A percentile compares a stretch with the other conserved stretches of the same genome.
Evolutionary conservation across 2,797 vertebrate genomes (phyloP).

Genomic region (Pampus argenteus): DNA sequence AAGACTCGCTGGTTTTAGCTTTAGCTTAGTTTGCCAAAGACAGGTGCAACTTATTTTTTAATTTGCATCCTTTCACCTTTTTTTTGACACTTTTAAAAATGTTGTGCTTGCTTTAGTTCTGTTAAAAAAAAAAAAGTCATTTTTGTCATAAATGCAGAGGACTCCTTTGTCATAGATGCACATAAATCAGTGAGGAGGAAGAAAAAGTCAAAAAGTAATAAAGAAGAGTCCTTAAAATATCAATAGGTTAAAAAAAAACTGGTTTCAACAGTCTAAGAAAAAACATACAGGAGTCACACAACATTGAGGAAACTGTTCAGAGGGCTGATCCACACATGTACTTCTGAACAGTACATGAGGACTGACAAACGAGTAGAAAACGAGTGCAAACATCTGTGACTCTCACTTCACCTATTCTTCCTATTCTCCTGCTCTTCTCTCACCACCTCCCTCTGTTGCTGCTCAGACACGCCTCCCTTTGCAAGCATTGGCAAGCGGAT

Average conservation of each 20-base stretch:
- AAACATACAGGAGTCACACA: neutral
- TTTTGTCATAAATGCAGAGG: neutral
- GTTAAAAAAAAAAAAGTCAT: neutral
- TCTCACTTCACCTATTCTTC: conserved; percentile 55
- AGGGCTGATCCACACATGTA: conserved; percentile 44
- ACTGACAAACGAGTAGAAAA: conserved; percentile 52
- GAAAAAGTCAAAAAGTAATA: too few relatives aligned
- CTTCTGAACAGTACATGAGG: conserved; percentile 11
- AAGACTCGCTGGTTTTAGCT: neutral
- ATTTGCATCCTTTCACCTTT: neutral
- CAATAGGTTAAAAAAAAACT: neutral
- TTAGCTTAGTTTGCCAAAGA: conserved; percentile 1
- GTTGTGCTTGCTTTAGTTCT: neutral
- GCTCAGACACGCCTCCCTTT: conserved; percentile 52
- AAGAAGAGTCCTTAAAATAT: too few relatives aligned
- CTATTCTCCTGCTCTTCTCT: conserved; percentile 42
- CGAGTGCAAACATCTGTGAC: conserved; percentile 64
- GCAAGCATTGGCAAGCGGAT: conserved; percentile 54
- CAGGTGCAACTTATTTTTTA: neutral
- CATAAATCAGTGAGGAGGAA: too few relatives aligned
- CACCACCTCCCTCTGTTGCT: conserved; percentile 37
- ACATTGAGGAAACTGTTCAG: conserved; percentile 5
- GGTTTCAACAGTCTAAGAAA: too few relatives aligned
- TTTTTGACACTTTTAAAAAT: too few relatives aligned
- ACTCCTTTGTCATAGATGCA: neutral